Evolutionary conservation across 2,888 invertebrate species (phyloP), one percentile per base, ranked within the genome.

Genomic region (Coremacera marginata): DNA sequence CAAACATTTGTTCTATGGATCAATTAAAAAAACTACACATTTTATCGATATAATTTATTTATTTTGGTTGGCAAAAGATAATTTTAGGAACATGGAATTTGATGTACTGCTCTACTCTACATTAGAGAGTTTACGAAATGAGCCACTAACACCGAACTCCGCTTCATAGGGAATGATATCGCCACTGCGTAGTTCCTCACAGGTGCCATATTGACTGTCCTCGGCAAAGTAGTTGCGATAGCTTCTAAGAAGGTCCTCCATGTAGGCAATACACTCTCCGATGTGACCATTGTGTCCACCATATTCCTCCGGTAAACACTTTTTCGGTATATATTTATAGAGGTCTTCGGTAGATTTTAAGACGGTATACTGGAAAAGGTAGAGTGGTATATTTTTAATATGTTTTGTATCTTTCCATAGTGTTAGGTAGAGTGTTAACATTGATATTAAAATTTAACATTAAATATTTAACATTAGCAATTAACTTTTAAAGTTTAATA

Each of bases 221-320:
- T 86, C 84, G 7, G 85, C 85, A 34, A 86, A 86, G 75, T 87
- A 86, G 37, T 80, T 80, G 3, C 86, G 82, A 81, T 87, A 86
- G 78, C 83, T 85, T 9, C 82, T 83, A 9, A 86, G 62, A 14
- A 86, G 77, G 72, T 86, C 86, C 79, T 87, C 87, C 87, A 87
- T 87, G 25, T 86, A 85, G 70, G 86, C 81, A 75, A 86, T 74
- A 62, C 83, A 85, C 78, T 86, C 86, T 52, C 75, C 80, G 74
- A 84, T 81, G 51, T 86, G 86, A 3, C 86, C 86, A 79, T 86
- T 86, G 44, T 81, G 80, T 27, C 86, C 86, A 8, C 86, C 86
- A 63, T 86, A 86, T 62, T 86, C 87, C 82, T 87, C 86, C 0
- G 86, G 86, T 74, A 87, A 80, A 49, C 81, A 82, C 1, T 82